These are phyloP conservation scores for Peromyscus eremicus DNA, from an alignment of 2,797 vertebrate species.

Conservation along the genomic window DNA sequence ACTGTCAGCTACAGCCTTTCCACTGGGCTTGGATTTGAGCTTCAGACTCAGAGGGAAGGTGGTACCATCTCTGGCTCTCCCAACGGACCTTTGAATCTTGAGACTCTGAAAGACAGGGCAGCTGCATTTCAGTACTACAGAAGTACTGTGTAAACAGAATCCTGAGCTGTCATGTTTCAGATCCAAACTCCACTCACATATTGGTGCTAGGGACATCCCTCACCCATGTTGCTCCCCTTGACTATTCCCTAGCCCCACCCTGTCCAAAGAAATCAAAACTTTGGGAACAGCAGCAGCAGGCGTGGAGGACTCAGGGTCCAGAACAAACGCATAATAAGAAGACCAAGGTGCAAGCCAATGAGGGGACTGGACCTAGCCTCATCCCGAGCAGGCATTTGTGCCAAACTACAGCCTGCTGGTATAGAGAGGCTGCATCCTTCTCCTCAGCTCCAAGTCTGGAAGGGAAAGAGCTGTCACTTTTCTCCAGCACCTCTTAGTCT, in stretches of 20 bases:
- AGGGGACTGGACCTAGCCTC: background rate
- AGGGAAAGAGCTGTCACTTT: background rate
- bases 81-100: slow-evolving; percentile 91
- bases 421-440: background rate
- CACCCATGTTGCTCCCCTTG: background rate
- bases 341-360: background rate
- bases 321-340: background rate
- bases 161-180: background rate
- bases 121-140: accelerated
- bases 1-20: slow-evolving; percentile 72
- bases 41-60: slow-evolving; percentile 93
- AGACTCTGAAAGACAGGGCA: slow-evolving; percentile 88
- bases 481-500: too few relatives aligned
- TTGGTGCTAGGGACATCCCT: background rate
- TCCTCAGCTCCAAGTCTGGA: background rate
- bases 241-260: accelerated
- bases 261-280: background rate
- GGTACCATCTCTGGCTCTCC: slow-evolving; percentile 89
- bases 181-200: too few relatives aligned
- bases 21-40: slow-evolving; percentile 87
- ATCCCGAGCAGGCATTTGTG: background rate
- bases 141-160: accelerated
- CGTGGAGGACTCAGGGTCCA: background rate
- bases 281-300: background rate
- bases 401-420: too few relatives aligned